These are phyloP conservation scores for Mesembrinibis cayennensis DNA, from an alignment of 2,113 vertebrate species.

Conservation along the genomic window DNA sequence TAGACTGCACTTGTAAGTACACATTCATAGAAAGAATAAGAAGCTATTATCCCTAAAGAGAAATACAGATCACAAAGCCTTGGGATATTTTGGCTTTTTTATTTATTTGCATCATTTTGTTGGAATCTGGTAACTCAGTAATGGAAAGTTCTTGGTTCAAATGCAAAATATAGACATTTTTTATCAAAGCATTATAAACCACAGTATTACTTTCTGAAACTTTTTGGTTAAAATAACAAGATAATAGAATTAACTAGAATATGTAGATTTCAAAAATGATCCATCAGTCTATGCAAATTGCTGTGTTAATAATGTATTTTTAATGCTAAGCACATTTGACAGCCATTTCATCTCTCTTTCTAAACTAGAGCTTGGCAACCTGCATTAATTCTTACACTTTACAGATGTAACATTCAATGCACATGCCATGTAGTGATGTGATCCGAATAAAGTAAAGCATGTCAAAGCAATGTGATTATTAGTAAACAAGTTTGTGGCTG, in stretches of 20 bases:
- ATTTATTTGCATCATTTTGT: not conserved
- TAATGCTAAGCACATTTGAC: slow-evolving; percentile 64
- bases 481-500: slow-evolving; percentile 43
- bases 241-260: slow-evolving; percentile 58
- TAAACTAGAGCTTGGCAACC: slow-evolving; percentile 42
- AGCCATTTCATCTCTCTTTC: slow-evolving; percentile 59
- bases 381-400: slow-evolving; percentile 59
- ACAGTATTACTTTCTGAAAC: not conserved
- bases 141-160: not conserved
- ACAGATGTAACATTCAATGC: slow-evolving; percentile 48
- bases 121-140: not conserved
- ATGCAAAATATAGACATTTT: not conserved
- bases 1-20: not conserved
- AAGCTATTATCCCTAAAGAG: not conserved
- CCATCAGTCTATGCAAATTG: slow-evolving; percentile 64
- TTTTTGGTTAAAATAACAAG: slow-evolving; percentile 51
- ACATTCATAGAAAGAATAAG: not conserved
- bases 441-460: slow-evolving; percentile 41
- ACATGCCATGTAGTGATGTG: slow-evolving; percentile 46
- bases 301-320: slow-evolving; percentile 58
- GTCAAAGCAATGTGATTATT: slow-evolving; percentile 54
- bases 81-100: not conserved
- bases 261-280: slow-evolving; percentile 66
- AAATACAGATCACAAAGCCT: not conserved
- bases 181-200: not conserved